Base-by-base conservation (phyloP, 2,797 vertebrate species). In the Crax fasciolata region DNA sequence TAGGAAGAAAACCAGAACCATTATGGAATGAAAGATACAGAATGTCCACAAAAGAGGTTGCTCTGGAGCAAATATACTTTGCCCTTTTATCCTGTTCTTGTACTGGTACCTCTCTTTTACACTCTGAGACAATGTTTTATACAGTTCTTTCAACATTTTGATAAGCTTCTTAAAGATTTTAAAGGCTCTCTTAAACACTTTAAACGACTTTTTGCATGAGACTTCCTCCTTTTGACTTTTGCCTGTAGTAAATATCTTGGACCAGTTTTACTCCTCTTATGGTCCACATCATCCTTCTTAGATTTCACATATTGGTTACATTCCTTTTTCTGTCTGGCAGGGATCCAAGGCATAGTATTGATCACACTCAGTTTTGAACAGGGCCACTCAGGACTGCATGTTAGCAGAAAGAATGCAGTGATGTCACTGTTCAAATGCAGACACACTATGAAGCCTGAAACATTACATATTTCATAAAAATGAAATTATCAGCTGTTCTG, bases 21-120 rank as follows among this genome's bases (percentile, higher is more conserved):
- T 30, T 92, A 67, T 2, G 11, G 43, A 76, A 89, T 54, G 13
- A 52, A 83, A 82, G 46, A 46, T 17, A 61, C 51, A 82, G 82
- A 79, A 73, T n/a, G 57, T 15, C n/a, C n/a, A 62, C 49, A 65
- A 73, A 93, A 14, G 10, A 87, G 48, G 87, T 89, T 48, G 66
- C 38, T 89, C 54, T 79, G 55, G 66, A 75, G 82, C 7, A 3
- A 87, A 79, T 24, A 80, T 4, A 10, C 15, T 82, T 75, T 54
- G 21, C 39, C 30, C 51, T 54, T 65, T 84, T 23, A 48, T 68
- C 16, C 25, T 66, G 27, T 70, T 77, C 41, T 51, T 70, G 8
- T 30, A 30, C 30, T 41, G 28, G 27, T 59, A 77, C 19, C 35
- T 77, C 66, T 67, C 66, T 21, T 87, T 81, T 77, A 25, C 18